phyloP scores from a whole-genome alignment of 2,113 vertebrate genomes.

The Cephalopholis sonnerati region DNA sequence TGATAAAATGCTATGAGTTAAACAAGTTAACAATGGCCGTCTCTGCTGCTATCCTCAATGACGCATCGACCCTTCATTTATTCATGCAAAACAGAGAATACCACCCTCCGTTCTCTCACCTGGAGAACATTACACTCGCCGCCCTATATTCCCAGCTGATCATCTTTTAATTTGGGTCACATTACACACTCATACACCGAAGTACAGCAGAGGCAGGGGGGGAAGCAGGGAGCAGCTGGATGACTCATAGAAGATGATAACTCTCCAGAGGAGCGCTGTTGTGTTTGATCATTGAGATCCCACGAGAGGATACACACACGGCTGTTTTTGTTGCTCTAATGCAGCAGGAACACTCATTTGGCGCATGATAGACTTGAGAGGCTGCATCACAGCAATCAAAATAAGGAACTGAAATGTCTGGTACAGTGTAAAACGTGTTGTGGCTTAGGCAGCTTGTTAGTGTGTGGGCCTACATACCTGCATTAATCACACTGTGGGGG shows the following conservation, averaged over 20 bases:
- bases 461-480: no score
- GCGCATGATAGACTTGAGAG: slow-evolving; percentile 19
- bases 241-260: slow-evolving; percentile 67
- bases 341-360: slow-evolving; percentile 39
- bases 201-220: slow-evolving; percentile 30
- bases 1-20: slow-evolving; percentile 5
- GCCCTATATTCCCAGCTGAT: slow-evolving; percentile 30
- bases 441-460: no score
- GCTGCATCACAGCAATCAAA: background rate
- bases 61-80: slow-evolving; percentile 3
- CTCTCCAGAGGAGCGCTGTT: slow-evolving; percentile 55
- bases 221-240: slow-evolving; percentile 17
- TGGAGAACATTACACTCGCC: background rate
- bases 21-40: background rate
- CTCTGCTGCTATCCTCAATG: background rate
- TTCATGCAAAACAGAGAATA: slow-evolving; percentile 10
- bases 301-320: slow-evolving; percentile 28
- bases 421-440: background rate
- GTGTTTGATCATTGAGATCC: slow-evolving; percentile 69
- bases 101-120: slow-evolving; percentile 19
- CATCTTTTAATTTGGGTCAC: slow-evolving; percentile 47
- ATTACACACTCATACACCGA: slow-evolving; percentile 30
- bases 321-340: slow-evolving; percentile 38
- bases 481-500: background rate
- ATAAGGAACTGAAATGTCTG: slow-evolving; percentile 9